phyloP scores from a whole-genome alignment of 2,888 invertebrate genomes.

The Acrobasis suavella region DNA sequence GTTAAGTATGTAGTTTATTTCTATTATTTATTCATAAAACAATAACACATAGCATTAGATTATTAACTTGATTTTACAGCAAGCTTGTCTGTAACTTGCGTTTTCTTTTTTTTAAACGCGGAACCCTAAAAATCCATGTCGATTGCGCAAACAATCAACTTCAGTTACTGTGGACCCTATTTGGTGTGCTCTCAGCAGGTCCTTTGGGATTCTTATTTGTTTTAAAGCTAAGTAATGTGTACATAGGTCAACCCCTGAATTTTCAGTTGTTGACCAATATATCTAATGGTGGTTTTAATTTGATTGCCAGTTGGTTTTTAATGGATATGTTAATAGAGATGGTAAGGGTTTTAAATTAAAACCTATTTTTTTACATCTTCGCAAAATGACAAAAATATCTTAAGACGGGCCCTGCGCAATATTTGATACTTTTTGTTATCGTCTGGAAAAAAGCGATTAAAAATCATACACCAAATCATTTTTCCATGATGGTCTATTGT shows the following conservation, averaged over 20 bases:
- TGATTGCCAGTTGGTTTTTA: conserved; percentile 29
- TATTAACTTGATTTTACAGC: too few relatives aligned
- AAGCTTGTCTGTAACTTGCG: too few relatives aligned
- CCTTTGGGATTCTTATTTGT: conserved; percentile 72
- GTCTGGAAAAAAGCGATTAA: too few relatives aligned
- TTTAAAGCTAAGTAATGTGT: conserved; percentile 83
- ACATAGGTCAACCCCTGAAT: conserved; percentile 80
- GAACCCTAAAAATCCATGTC: conserved; percentile 74
- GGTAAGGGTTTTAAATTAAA: background rate
- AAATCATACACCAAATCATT: too few relatives aligned
- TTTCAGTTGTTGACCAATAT: conserved; percentile 74
- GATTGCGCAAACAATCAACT: conserved; percentile 79
- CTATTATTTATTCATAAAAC: too few relatives aligned
- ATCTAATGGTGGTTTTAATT: conserved; percentile 57
- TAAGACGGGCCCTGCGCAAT: too few relatives aligned
- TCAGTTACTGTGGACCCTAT: conserved; percentile 71
- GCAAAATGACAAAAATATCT: too few relatives aligned
- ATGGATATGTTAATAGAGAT: background rate
- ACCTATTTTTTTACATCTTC: too few relatives aligned
- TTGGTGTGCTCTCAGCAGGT: conserved; percentile 61
- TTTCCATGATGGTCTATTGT: too few relatives aligned
- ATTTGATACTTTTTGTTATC: too few relatives aligned
- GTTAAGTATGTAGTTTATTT: too few relatives aligned
- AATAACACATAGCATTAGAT: too few relatives aligned
- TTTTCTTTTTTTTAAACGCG: background rate